Percentiles rank a stretch among this genome's conserved stretches.
phyloP scores from a whole-genome alignment of 2,888 invertebrate genomes.

The Tetanocera ferruginea region DNA sequence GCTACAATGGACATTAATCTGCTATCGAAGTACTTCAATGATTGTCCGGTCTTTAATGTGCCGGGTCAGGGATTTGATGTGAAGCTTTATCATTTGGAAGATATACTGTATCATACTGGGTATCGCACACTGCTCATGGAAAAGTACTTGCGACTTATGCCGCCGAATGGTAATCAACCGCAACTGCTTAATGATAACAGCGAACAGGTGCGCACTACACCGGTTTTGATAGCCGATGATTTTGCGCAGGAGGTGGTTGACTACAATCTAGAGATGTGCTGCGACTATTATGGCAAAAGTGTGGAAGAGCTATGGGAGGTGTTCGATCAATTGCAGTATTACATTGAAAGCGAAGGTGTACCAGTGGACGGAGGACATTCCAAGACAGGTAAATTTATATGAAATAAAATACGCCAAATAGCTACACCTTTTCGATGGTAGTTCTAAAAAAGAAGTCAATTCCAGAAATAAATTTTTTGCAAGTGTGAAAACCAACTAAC shows the following conservation, averaged over 20 bases:
- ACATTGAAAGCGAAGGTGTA: constrained; percentile 83
- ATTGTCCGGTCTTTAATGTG: constrained; percentile 82
- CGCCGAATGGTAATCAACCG: constrained; percentile 4
- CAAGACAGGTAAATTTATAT: constrained; percentile 73
- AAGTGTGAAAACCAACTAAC: no score
- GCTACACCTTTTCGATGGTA: not conserved
- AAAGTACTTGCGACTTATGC: constrained; percentile 54
- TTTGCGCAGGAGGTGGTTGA: constrained; percentile 72
- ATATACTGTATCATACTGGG: constrained; percentile 76
- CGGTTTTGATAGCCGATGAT: constrained; percentile 55
- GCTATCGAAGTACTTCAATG: constrained; percentile 86
- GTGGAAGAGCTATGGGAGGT: constrained; percentile 74
- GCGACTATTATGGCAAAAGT: constrained; percentile 31
- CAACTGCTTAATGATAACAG: not conserved
- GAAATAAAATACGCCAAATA: not conserved
- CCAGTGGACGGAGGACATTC: constrained; percentile 81
- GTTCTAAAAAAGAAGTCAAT: not conserved
- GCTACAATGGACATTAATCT: constrained; percentile 90
- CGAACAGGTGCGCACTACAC: constrained; percentile 4
- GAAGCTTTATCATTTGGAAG: constrained; percentile 83
- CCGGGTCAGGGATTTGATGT: constrained; percentile 84
- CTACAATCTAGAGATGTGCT: constrained; percentile 64
- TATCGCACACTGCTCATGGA: constrained; percentile 60
- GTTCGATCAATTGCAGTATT: constrained; percentile 82
- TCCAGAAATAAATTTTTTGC: no score